Percentiles rank a stretch among this genome's conserved stretches.
phyloP scores from a whole-genome alignment of 2,113 vertebrate genomes.

The Marcusenius ussheri region DNA sequence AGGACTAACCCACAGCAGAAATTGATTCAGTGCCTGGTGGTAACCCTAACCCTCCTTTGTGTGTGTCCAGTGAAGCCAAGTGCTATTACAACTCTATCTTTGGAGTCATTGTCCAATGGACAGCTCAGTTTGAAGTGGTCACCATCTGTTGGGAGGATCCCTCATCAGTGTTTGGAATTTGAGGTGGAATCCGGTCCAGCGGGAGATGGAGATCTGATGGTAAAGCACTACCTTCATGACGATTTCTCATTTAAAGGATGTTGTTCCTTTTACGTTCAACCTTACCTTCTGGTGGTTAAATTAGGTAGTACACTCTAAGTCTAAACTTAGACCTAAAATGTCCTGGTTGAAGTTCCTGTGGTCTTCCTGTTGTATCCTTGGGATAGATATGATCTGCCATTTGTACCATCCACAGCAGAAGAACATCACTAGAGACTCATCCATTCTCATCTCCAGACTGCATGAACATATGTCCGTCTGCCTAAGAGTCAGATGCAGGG shows the following conservation, averaged over 20 bases:
- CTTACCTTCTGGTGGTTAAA: not conserved
- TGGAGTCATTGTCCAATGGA: conserved; percentile 35
- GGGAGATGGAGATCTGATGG: not conserved
- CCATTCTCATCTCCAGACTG: conserved; percentile 6
- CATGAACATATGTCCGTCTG: conserved; percentile 31
- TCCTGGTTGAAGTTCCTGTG: not conserved
- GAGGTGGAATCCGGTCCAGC: conserved; percentile 58
- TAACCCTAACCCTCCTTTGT: not conserved
- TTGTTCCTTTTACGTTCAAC: not conserved
- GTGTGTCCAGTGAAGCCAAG: conserved; percentile 60
- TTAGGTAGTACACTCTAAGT: not conserved
- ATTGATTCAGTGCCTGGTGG: too few relatives aligned
- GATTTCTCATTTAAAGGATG: not conserved
- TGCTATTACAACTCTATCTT: conserved; percentile 39
- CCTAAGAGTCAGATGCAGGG: conserved; percentile 48
- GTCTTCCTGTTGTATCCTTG: not conserved
- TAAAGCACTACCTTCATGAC: too few relatives aligned
- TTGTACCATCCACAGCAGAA: conserved; percentile 21
- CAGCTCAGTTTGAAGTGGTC: conserved; percentile 59
- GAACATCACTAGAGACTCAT: conserved; percentile 26
- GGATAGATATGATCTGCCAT: not conserved
- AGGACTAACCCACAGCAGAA: not conserved
- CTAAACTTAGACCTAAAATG: not conserved
- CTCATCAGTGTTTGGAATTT: conserved; percentile 67
- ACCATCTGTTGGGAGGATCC: conserved; percentile 46